Evolutionary conservation across 2,888 invertebrate genomes (phyloP).

Genomic region (Muschampia plurimacula): DNA sequence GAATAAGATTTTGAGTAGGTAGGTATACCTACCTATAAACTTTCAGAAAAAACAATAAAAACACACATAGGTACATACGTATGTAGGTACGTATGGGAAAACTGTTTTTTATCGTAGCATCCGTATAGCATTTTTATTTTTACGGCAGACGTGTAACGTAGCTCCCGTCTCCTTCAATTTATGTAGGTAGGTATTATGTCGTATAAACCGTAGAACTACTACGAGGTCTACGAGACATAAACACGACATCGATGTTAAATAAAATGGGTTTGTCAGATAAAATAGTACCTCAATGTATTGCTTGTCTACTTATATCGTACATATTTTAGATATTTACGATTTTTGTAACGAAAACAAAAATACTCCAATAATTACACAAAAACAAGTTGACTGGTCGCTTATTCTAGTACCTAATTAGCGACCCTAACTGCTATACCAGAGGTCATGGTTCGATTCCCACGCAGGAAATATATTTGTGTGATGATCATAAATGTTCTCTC

Average conservation of each 20-base stretch:
- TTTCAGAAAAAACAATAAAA: too few species aligned
- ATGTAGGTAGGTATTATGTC: conserved; percentile 54
- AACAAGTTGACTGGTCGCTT: too few species aligned
- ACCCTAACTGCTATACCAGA: too few species aligned
- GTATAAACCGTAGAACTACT: conserved; percentile 50
- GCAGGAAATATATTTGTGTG: too few species aligned
- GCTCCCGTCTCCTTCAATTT: conserved; percentile 67
- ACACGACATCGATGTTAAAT: conserved; percentile 28
- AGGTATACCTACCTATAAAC: too few species aligned
- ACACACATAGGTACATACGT: neutral
- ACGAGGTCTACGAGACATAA: conserved; percentile 23
- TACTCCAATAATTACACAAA: too few species aligned
- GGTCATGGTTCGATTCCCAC: too few species aligned
- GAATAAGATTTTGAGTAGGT: too few species aligned
- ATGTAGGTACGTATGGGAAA: neutral
- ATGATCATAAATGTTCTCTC: too few species aligned
- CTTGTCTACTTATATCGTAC: neutral
- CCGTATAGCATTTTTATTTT: conserved; percentile 26
- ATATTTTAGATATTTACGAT: neutral
- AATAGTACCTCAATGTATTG: neutral
- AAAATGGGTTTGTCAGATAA: neutral
- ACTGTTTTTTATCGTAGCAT: conserved; percentile 15
- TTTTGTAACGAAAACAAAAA: too few species aligned
- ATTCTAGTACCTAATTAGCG: too few species aligned
- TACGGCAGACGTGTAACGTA: conserved; percentile 60